Percentiles rank a stretch among this genome's conserved stretches.
phyloP scores from a whole-genome alignment of 2,797 vertebrate genomes.

The Lacerta viridis region DNA sequence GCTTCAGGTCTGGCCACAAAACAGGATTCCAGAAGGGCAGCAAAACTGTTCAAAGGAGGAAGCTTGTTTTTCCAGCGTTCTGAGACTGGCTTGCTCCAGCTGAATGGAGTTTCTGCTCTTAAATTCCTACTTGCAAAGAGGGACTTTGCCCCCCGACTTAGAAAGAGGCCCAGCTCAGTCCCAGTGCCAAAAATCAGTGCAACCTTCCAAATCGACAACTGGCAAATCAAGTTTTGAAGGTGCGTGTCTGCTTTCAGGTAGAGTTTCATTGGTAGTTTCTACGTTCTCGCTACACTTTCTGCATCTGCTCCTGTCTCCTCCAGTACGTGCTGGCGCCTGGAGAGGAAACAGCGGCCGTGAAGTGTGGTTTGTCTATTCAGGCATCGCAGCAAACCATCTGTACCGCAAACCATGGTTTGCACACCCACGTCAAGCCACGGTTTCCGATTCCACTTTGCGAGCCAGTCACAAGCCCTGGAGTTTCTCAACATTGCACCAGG shows the following conservation, averaged over 20 bases:
- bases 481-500: neutral
- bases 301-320: too few species aligned
- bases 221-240: neutral
- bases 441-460: neutral
- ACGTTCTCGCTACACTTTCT: neutral
- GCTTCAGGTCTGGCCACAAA: neutral
- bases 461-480: neutral
- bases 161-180: neutral
- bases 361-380: neutral
- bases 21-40: neutral
- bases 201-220: neutral
- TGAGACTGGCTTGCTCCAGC: too few species aligned
- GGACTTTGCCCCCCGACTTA: neutral
- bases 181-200: neutral
- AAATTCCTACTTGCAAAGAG: neutral
- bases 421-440: neutral
- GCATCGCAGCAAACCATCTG: neutral
- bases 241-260: neutral
- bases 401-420: neutral
- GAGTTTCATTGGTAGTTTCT: neutral
- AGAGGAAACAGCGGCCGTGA: fast-evolving
- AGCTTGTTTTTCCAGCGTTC: neutral
- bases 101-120: neutral
- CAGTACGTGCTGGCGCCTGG: neutral
- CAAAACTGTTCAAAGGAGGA: neutral